Evolutionary conservation across 2,113 vertebrate genomes (phyloP), one percentile per base, ranked within the genome.

Genomic region (Xyrauchen texanus): DNA sequence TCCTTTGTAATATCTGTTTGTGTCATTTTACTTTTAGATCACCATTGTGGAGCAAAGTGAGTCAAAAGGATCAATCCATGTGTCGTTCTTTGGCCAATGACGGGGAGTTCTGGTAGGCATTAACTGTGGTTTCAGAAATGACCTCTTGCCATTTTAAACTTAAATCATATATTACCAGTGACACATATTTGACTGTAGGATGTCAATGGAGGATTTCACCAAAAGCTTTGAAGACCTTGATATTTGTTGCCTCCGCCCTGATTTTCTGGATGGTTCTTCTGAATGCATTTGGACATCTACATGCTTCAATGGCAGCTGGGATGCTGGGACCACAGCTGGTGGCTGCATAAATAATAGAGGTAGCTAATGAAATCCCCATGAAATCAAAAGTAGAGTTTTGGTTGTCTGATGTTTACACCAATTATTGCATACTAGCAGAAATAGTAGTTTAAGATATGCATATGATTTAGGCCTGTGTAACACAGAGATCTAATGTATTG

Each of bases 321-420:
- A 92, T 34, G 84, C 86, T 46, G 90, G 88, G 16, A 86, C 78
- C 46, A 92, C 90, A 53, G 88, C 91, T 53, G 92, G 92, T 4
- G 92, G 92, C 53, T 88, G 88, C 67, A 44, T 70, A 1, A 85
- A 87, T 2, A 42, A 86, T 44, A 79, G 0, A 82, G 88, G 92
- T 91, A 79, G 3, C 4, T 21, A 15, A 12, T 47, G 46, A 47
- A 47, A 47, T 47, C 5, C 47, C 7, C 7, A 8, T 49, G 7
- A 49, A 49, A 49, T 49, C 47, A 49, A 49, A 49, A 49, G 21
- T 34, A 34, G 21, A 34, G 21, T 3, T 34, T 34, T 34, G 21
- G 21, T 34, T 34, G 1, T 34, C 21, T 49, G 47, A 49, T 49
- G 47, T 49, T 49, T 49, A 34, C 21, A 34, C 21, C 21, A 34